These are phyloP conservation scores for Macroglossus sobrinus DNA, from an alignment of 2,113 vertebrate species.

Conservation along the genomic window DNA sequence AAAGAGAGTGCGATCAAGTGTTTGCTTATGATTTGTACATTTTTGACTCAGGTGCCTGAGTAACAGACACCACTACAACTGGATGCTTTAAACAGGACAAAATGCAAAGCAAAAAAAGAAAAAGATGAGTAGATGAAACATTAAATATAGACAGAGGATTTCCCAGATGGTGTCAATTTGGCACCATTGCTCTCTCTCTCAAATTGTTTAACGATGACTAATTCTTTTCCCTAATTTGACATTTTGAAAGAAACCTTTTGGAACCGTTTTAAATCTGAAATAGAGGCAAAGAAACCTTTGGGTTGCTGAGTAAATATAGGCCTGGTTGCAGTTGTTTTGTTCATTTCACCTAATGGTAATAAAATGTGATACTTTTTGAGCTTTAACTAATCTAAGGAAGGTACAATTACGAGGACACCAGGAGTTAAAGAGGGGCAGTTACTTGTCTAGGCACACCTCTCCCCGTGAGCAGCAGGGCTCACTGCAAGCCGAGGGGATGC, in stretches of 20 bases:
- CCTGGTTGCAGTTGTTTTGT: neutral
- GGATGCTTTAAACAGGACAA: neutral
- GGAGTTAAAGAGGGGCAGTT: neutral
- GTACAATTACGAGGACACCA: neutral
- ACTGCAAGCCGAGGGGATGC: neutral
- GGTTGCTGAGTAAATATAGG: neutral
- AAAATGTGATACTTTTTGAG: neutral
- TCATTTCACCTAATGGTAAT: neutral
- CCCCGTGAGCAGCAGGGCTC: neutral
- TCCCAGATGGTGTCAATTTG: conserved; percentile 49
- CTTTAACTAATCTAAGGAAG: neutral
- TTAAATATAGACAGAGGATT: conserved; percentile 42
- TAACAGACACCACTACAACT: neutral
- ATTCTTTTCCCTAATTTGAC: conserved; percentile 45
- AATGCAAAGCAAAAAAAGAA: neutral
- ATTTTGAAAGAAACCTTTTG: conserved; percentile 49
- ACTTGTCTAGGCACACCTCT: neutral
- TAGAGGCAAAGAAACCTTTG: neutral
- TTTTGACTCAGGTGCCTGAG: neutral
- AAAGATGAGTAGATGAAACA: neutral
- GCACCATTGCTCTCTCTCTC: conserved; percentile 15
- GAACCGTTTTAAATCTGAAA: conserved; percentile 11
- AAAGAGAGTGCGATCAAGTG: neutral
- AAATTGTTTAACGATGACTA: conserved; percentile 56
- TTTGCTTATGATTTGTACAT: neutral